Percentiles rank a stretch among this genome's conserved stretches.
These are phyloP conservation scores for Luperina testacea DNA, from an alignment of 2,888 invertebrate genomes.

Conservation along the genomic window DNA sequence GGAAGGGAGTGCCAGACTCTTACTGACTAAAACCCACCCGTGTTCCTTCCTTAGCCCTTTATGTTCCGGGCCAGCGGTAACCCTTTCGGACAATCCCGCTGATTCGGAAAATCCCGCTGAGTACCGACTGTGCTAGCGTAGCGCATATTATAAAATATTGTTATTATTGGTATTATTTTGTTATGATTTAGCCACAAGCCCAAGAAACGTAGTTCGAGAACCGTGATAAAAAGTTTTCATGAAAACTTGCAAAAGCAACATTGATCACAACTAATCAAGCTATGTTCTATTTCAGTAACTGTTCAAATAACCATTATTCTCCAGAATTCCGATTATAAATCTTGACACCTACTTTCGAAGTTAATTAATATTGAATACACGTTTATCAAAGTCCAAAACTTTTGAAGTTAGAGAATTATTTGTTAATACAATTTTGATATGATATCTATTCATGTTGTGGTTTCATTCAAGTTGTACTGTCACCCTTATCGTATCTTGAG, in stretches of 20 bases:
- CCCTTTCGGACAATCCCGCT: no score
- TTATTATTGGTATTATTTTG: no score
- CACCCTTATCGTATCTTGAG: not conserved
- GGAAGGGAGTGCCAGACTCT: no score
- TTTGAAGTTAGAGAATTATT: constrained; percentile 38
- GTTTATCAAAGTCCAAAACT: constrained; percentile 48
- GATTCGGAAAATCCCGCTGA: no score
- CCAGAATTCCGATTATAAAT: constrained; percentile 25
- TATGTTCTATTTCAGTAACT: constrained; percentile 8
- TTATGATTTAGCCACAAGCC: not conserved
- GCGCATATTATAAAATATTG: not conserved
- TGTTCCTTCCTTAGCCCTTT: no score
- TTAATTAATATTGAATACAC: constrained; percentile 47
- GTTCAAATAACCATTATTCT: constrained; percentile 14
- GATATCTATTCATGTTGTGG: constrained; percentile 15
- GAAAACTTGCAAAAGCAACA: not conserved
- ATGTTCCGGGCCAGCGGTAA: no score
- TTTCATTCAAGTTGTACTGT: constrained; percentile 11
- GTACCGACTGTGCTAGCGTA: not conserved
- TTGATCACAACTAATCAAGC: constrained; percentile 6
- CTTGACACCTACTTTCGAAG: constrained; percentile 42
- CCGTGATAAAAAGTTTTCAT: not conserved
- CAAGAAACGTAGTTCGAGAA: not conserved
- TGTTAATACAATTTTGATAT: constrained; percentile 29
- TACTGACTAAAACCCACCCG: no score